Evolutionary conservation across 2,888 invertebrate species (phyloP).

Genomic region (Neoascia interrupta): DNA sequence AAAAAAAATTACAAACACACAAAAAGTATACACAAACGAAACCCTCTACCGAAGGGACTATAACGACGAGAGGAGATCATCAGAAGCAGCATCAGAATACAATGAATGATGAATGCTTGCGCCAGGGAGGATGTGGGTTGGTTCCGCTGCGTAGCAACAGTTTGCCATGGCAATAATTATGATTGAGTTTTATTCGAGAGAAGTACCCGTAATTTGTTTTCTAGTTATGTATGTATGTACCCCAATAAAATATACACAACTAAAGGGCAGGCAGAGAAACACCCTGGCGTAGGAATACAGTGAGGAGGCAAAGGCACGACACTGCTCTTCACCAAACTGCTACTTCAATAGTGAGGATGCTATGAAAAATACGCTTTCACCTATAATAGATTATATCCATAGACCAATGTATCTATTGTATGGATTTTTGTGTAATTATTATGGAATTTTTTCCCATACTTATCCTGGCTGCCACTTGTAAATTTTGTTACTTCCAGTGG

Average conservation of each 20-base stretch:
- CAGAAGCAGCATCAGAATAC: slow-evolving; percentile 49
- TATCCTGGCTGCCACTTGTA: slow-evolving; percentile 44
- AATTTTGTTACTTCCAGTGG: slow-evolving; percentile 2
- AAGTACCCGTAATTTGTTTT: slow-evolving; percentile 55
- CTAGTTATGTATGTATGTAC: slow-evolving; percentile 22
- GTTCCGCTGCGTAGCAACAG: slow-evolving; percentile 70
- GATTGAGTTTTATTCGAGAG: slow-evolving; percentile 70
- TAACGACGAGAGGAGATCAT: slow-evolving; percentile 20
- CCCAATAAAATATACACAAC: slow-evolving; percentile 10
- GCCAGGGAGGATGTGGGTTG: slow-evolving; percentile 18
- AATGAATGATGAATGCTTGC: slow-evolving; percentile 63
- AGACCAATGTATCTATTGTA: slow-evolving; percentile 12
- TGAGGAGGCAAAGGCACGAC: not conserved
- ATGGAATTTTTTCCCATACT: slow-evolving; percentile 33
- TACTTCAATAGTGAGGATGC: slow-evolving; percentile 16
- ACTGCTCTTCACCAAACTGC: slow-evolving; percentile 38
- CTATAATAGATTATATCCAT: no score
- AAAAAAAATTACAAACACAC: slow-evolving; percentile 47
- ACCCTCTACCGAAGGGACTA: slow-evolving; percentile 10
- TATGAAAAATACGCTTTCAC: not conserved
- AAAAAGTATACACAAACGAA: slow-evolving; percentile 25
- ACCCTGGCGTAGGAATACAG: not conserved
- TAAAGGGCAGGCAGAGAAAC: not conserved
- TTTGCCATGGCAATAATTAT: slow-evolving; percentile 71
- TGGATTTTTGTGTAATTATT: slow-evolving; percentile 1